A percentile compares a stretch with the other conserved stretches of the same genome.
These are phyloP conservation scores for Tetrao urogallus DNA, from an alignment of 2,113 vertebrate species.

Conservation along the genomic window DNA sequence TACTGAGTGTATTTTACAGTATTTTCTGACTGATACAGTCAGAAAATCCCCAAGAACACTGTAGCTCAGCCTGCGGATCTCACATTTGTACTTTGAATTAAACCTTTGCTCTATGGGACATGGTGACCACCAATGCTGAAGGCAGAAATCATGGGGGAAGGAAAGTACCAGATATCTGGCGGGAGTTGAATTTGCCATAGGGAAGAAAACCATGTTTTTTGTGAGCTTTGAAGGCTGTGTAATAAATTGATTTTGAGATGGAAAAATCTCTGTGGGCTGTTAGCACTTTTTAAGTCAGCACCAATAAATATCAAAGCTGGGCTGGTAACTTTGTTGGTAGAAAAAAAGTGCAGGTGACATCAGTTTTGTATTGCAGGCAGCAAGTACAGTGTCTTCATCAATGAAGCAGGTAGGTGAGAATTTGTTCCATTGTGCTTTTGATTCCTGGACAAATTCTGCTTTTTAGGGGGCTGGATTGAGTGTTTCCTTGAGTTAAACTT, in stretches of 20 bases:
- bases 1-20: neutral
- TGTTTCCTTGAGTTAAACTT: neutral
- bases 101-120: neutral
- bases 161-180: neutral
- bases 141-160: neutral
- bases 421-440: neutral
- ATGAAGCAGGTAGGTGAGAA: fast-evolving
- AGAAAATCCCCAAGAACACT: neutral
- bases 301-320: neutral
- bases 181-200: neutral
- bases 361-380: neutral
- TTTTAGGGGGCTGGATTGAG: neutral
- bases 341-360: neutral
- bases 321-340: neutral
- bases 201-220: neutral
- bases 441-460: neutral
- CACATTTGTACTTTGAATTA: neutral
- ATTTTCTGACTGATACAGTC: neutral
- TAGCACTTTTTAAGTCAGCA: neutral
- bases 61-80: neutral
- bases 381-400: neutral
- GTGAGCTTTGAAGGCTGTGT: neutral
- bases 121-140: neutral
- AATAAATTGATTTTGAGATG: neutral
- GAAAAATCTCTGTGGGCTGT: neutral